Evolutionary conservation across 1,140 invertebrate genomes (phyloP).

Genomic region (Gonioctena quinquepunctata): DNA sequence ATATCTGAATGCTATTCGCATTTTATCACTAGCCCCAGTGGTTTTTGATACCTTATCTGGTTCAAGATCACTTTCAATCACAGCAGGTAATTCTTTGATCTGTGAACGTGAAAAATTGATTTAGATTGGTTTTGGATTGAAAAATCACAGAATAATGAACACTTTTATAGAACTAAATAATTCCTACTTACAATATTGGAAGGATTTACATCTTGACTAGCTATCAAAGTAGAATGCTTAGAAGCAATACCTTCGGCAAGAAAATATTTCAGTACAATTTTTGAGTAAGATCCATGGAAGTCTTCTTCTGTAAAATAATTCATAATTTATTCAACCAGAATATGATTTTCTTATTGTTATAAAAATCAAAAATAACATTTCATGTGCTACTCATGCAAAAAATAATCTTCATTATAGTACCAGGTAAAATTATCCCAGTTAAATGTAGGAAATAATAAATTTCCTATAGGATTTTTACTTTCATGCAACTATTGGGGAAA

Average conservation of each 20-base stretch:
- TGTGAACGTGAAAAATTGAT: slow-evolving; percentile 28
- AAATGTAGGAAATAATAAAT: too few relatives aligned
- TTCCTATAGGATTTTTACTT: too few relatives aligned
- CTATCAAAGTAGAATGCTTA: slow-evolving; percentile 71
- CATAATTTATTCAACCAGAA: too few relatives aligned
- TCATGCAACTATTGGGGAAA: too few relatives aligned
- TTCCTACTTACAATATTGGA: slow-evolving; percentile 61
- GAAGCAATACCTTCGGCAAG: slow-evolving; percentile 78
- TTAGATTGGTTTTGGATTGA: too few relatives aligned
- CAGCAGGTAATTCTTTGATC: slow-evolving; percentile 57
- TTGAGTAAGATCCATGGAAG: slow-evolving; percentile 72
- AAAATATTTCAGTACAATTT: slow-evolving; percentile 79
- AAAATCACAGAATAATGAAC: background rate
- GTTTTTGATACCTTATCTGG: slow-evolving; percentile 49
- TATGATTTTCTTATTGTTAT: slow-evolving; percentile 12
- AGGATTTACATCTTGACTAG: slow-evolving; percentile 72
- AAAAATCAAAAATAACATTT: slow-evolving; percentile 22
- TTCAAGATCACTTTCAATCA: slow-evolving; percentile 46
- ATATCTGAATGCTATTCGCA: slow-evolving; percentile 88
- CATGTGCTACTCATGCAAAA: background rate
- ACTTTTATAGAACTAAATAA: background rate
- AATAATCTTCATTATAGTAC: background rate
- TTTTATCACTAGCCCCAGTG: slow-evolving; percentile 60
- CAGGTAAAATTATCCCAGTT: background rate
- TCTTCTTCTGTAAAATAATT: slow-evolving; percentile 75